These are phyloP conservation scores for Andrena hattorfiana DNA, from an alignment of 2,888 invertebrate genomes.

Conservation along the genomic window DNA sequence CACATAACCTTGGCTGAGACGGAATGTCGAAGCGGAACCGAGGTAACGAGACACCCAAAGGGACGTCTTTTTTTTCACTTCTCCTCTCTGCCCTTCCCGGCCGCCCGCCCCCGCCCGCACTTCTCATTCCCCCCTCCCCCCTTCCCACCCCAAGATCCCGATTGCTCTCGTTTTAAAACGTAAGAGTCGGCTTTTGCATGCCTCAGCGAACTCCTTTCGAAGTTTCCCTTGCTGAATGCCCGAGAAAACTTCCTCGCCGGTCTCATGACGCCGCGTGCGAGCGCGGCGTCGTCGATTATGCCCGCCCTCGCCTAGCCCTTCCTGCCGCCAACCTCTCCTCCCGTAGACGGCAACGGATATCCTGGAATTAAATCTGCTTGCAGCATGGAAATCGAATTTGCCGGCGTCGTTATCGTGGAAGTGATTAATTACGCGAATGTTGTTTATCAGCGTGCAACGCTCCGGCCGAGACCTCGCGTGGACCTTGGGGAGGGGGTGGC, in stretches of 20 bases:
- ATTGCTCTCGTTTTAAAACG: slow-evolving; percentile 56
- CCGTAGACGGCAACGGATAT: slow-evolving; percentile 16
- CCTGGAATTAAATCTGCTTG: slow-evolving; percentile 33
- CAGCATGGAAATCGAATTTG: slow-evolving; percentile 30
- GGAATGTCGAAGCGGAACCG: slow-evolving; percentile 54
- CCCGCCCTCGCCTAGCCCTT: background rate
- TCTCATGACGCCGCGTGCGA: slow-evolving; percentile 12
- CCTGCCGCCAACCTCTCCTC: background rate
- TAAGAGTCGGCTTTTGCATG: slow-evolving; percentile 56
- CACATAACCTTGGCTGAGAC: slow-evolving; percentile 64
- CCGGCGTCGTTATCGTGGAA: slow-evolving; percentile 7
- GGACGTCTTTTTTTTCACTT: slow-evolving; percentile 26
- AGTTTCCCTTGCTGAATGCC: slow-evolving; percentile 54
- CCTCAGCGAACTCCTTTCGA: slow-evolving; percentile 52
- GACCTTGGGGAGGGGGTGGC: background rate
- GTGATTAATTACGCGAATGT: slow-evolving; percentile 38
- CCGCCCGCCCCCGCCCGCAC: too few relatives aligned
- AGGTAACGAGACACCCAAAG: slow-evolving; percentile 69
- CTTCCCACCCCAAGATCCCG: slow-evolving; percentile 10
- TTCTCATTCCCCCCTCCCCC: slow-evolving; percentile 1
- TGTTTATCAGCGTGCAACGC: slow-evolving; percentile 15
- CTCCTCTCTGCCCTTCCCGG: background rate
- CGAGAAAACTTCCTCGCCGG: slow-evolving; percentile 34
- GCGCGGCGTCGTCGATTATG: slow-evolving; percentile 11
- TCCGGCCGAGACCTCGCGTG: background rate